A percentile compares a stretch with the other conserved stretches of the same genome.
Evolutionary conservation across 2,113 vertebrate species (phyloP).

Genomic region (Alexandromys fortis): DNA sequence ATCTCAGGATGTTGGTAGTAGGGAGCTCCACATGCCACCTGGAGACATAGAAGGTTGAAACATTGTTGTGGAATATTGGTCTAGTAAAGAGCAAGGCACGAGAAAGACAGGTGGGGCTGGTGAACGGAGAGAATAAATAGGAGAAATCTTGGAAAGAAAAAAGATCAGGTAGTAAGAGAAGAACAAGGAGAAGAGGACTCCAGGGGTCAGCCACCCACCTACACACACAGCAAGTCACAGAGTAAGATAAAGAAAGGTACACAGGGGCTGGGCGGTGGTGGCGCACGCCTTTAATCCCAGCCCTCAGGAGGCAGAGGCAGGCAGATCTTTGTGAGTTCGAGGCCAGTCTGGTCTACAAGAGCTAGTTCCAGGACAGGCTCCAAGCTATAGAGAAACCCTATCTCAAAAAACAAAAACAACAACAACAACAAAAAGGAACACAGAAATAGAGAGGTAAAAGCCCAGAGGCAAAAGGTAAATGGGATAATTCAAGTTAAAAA

Average conservation of each 20-base stretch:
- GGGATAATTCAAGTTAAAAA: not conserved
- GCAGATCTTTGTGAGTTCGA: too few relatives aligned
- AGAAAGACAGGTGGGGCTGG: not conserved
- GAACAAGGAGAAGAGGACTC: not conserved
- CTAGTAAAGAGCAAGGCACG: not conserved
- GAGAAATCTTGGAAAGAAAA: not conserved
- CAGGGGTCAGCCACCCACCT: not conserved
- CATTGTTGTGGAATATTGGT: not conserved
- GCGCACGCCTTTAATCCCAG: too few relatives aligned
- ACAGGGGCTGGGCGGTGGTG: too few relatives aligned
- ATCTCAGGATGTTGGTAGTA: slow-evolving; percentile 16
- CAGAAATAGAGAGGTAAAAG: not conserved
- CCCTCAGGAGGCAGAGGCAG: too few relatives aligned
- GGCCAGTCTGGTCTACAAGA: too few relatives aligned
- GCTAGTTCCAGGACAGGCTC: too few relatives aligned
- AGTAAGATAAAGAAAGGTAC: not conserved
- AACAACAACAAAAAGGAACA: not conserved
- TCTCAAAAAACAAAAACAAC: too few relatives aligned
- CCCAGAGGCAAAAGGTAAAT: not conserved
- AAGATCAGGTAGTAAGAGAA: not conserved
- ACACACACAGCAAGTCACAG: not conserved
- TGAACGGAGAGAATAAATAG: not conserved
- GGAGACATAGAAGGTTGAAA: slow-evolving; percentile 12
- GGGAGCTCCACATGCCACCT: slow-evolving; percentile 61
- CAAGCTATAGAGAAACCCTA: too few relatives aligned